phyloP scores from a whole-genome alignment of 1,140 invertebrate species.

The Octopus bimaculoides region DNA sequence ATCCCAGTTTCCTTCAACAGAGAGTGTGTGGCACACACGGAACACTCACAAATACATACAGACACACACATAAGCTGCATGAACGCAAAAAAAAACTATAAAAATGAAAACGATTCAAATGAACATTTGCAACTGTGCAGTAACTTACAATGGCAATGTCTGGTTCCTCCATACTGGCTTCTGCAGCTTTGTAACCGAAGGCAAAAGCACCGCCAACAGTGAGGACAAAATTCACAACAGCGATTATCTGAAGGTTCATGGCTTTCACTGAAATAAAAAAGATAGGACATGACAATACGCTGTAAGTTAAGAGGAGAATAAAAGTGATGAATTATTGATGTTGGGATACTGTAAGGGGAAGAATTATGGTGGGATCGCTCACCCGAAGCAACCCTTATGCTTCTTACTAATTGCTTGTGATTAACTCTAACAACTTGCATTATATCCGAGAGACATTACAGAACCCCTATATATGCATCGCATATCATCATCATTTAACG shows the following conservation, averaged over 20 bases:
- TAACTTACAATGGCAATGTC: slow-evolving; percentile 34
- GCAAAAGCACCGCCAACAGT: slow-evolving; percentile 59
- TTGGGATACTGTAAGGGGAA: too few species aligned
- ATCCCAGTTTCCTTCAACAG: too few species aligned
- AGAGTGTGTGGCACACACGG: not conserved
- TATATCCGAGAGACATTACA: too few species aligned
- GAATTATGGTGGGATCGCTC: too few species aligned
- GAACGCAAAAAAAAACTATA: not conserved
- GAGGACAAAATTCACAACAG: slow-evolving; percentile 57
- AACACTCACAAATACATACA: not conserved
- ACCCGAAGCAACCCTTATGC: too few species aligned
- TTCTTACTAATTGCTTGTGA: too few species aligned
- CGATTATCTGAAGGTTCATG: slow-evolving; percentile 56
- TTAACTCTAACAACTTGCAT: too few species aligned
- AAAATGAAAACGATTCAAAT: not conserved
- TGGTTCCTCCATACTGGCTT: slow-evolving; percentile 30
- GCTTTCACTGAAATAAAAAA: slow-evolving; percentile 48
- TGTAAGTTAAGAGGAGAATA: too few species aligned
- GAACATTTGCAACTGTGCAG: not conserved
- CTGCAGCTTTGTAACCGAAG: slow-evolving; percentile 56
- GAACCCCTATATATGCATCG: too few species aligned
- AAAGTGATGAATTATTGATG: too few species aligned
- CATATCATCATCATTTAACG: too few species aligned
- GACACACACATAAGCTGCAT: not conserved
- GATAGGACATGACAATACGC: not conserved